Evolutionary conservation across 2,113 vertebrate genomes (phyloP).

Genomic region (Dryoscopus gambensis): DNA sequence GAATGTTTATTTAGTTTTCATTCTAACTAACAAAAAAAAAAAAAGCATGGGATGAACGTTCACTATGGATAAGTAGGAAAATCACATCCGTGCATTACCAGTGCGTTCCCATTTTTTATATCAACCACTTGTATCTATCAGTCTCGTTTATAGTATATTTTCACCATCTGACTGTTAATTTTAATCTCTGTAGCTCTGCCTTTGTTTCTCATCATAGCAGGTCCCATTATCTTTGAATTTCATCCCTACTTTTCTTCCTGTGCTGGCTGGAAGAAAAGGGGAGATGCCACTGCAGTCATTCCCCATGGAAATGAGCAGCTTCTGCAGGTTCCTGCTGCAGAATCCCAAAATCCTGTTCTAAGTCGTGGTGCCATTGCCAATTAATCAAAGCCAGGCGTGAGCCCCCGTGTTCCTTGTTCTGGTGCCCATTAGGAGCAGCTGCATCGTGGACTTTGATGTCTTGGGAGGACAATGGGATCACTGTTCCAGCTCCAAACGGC

Average conservation of each 20-base stretch:
- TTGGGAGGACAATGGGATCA: background rate
- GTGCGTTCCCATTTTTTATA: background rate
- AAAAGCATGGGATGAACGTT: background rate
- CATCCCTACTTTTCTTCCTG: background rate
- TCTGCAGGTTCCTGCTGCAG: conserved; percentile 52
- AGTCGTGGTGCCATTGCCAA: conserved; percentile 64
- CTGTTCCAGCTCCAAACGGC: background rate
- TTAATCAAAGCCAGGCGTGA: conserved; percentile 23
- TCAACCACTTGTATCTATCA: background rate
- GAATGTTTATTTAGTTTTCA: background rate
- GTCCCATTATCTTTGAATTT: rapidly evolving
- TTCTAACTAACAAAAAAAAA: background rate
- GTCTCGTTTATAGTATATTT: background rate
- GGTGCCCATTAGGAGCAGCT: conserved; percentile 37
- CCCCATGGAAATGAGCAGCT: background rate
- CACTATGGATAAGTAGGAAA: background rate
- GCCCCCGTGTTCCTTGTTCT: background rate
- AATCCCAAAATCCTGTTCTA: conserved; percentile 46
- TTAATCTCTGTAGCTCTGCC: background rate
- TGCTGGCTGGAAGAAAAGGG: background rate
- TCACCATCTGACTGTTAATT: background rate
- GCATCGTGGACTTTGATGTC: background rate
- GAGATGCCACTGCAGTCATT: background rate
- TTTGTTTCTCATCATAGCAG: background rate
- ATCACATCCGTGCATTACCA: background rate